Conservation (phyloP, 2,888 invertebrate genomes). For the Diarsia brunnea region DNA sequence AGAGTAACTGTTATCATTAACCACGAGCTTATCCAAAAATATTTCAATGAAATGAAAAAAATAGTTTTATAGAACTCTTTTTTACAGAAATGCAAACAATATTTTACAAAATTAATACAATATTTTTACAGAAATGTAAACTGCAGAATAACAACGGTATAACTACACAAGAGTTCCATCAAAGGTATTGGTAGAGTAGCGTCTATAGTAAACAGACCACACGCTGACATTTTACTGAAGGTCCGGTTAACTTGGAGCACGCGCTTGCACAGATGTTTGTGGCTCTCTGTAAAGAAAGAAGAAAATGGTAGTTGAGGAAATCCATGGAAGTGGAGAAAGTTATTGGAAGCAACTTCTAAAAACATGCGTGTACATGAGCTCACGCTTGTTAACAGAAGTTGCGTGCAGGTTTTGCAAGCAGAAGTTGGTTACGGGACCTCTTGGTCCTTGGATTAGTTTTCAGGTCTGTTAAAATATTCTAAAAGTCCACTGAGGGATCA, state of each 20-base stretch:
- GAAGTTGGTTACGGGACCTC: background rate
- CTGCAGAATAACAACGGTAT: conserved; percentile 18
- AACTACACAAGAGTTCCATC: background rate
- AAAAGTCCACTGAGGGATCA: too few species aligned
- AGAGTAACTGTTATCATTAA: too few species aligned
- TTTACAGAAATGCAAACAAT: too few species aligned
- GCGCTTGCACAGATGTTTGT: conserved; percentile 16
- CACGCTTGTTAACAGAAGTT: too few species aligned
- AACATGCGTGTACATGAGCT: background rate
- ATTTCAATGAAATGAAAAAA: background rate
- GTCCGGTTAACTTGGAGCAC: conserved; percentile 22
- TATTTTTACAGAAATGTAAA: conserved; percentile 4
- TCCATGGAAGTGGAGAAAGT: too few species aligned
- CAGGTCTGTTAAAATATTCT: too few species aligned
- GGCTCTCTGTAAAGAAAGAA: background rate
- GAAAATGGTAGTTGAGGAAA: background rate
- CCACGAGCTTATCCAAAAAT: background rate
- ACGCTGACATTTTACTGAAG: conserved; percentile 36
- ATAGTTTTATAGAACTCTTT: rapidly evolving
- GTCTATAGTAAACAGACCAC: conserved; percentile 21
- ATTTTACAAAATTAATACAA: too few species aligned
- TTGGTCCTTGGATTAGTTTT: too few species aligned
- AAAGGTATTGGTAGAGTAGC: conserved; percentile 21
- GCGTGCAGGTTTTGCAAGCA: background rate
- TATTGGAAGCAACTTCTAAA: background rate